Evolutionary conservation across 64 coral and sea anemone species (phyloP).

Genomic region (Pachyseris speciosa): DNA sequence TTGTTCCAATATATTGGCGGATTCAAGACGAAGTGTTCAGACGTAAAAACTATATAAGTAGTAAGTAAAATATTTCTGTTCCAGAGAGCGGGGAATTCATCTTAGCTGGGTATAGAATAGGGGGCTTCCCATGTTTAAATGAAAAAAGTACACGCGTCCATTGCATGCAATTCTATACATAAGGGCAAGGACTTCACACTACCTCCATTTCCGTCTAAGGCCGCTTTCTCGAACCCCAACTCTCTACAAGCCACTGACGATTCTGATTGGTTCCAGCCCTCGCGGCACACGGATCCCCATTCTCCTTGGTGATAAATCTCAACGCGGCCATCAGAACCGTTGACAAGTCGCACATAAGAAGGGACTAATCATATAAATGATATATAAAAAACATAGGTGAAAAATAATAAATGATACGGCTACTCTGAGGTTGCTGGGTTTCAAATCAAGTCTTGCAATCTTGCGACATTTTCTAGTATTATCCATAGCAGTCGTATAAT

Average conservation of each 20-base stretch:
- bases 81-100: too few species aligned
- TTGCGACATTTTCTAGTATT: too few species aligned
- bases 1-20: too few species aligned
- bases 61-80: too few species aligned
- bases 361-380: neutral
- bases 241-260: conserved; percentile 48
- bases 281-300: conserved; percentile 45
- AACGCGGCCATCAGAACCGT: neutral
- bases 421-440: too few species aligned
- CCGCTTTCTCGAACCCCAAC: conserved; percentile 3
- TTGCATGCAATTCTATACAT: neutral
- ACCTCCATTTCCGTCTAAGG: neutral
- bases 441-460: too few species aligned
- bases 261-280: conserved; percentile 36
- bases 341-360: conserved; percentile 35
- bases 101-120: too few species aligned
- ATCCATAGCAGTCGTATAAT: too few species aligned
- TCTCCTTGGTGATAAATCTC: conserved; percentile 49
- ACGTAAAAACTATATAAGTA: too few species aligned
- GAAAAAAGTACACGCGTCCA: too few species aligned
- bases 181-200: neutral
- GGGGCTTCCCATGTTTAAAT: too few species aligned
- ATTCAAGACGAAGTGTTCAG: too few species aligned
- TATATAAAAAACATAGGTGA: neutral
- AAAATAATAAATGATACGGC: neutral